A percentile compares a stretch with the other conserved stretches of the same genome.
Conservation (phyloP, 2,888 invertebrate species). For the Rotaria socialis region DNA sequence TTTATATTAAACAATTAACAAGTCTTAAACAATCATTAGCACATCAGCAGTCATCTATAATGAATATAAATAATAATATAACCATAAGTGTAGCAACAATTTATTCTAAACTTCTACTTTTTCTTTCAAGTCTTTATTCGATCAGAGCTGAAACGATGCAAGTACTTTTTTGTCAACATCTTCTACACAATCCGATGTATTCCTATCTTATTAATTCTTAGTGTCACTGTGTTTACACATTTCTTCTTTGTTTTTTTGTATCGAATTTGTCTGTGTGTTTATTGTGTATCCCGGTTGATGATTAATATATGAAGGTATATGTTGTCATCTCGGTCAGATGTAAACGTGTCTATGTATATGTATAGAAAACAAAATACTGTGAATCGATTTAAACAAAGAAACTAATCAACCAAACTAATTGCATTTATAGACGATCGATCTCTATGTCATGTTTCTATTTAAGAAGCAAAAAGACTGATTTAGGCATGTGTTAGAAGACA, state of each 20-base stretch:
- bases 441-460: no score
- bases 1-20: slow-evolving; percentile 9
- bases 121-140: slow-evolving; percentile 24
- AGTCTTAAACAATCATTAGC: not conserved
- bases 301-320: not conserved
- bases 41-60: not conserved
- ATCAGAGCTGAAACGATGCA: slow-evolving; percentile 31
- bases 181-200: slow-evolving; percentile 30
- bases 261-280: not conserved
- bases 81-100: not conserved
- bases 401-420: not conserved
- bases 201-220: slow-evolving; percentile 7
- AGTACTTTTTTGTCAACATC: slow-evolving; percentile 33
- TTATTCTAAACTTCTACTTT: slow-evolving; percentile 24
- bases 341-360: not conserved
- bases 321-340: slow-evolving; percentile 2
- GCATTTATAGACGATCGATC: not conserved
- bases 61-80: not conserved
- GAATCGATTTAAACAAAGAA: not conserved
- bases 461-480: no score
- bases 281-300: not conserved
- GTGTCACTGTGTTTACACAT: not conserved
- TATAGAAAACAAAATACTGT: not conserved
- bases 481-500: no score
- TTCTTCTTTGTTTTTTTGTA: not conserved